Percentiles rank a stretch among this genome's conserved stretches.
Evolutionary conservation across 2,888 invertebrate species (phyloP).

Genomic region (Ophioninae sp.): DNA sequence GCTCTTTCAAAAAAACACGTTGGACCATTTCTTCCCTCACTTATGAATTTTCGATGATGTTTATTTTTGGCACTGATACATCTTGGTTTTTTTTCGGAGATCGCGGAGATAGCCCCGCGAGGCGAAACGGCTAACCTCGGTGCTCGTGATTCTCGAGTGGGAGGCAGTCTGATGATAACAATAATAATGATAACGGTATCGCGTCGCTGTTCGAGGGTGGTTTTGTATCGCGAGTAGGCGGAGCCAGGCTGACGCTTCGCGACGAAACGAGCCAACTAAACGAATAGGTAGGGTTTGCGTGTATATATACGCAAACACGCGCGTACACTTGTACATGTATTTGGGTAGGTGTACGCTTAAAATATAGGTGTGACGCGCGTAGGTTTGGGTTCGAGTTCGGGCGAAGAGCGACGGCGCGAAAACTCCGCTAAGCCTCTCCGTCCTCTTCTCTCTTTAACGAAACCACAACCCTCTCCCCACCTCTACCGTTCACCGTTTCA

Average conservation of each 20-base stretch:
- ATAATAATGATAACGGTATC: constrained; percentile 56
- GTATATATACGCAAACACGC: constrained; percentile 47
- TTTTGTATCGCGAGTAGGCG: constrained; percentile 75
- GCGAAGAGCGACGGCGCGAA: constrained; percentile 70
- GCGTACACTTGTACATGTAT: constrained; percentile 18
- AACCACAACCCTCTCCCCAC: constrained; percentile 45
- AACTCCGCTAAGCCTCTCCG: constrained; percentile 62
- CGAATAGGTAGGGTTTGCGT: constrained; percentile 72
- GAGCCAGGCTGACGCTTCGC: constrained; percentile 72
- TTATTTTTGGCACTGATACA: neutral
- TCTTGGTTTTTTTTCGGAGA: neutral
- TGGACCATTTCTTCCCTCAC: neutral
- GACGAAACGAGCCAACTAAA: constrained; percentile 73
- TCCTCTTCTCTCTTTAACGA: constrained; percentile 22
- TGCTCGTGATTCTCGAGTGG: constrained; percentile 7
- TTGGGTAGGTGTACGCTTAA: constrained; percentile 41
- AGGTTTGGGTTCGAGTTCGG: constrained; percentile 37
- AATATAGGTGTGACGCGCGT: constrained; percentile 40
- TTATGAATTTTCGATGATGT: neutral
- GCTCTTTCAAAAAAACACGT: neutral
- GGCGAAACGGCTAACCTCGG: constrained; percentile 43
- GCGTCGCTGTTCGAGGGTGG: constrained; percentile 63
- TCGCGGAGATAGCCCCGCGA: neutral
- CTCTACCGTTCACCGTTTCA: neutral
- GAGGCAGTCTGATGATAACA: constrained; percentile 57